A percentile compares a stretch with the other conserved stretches of the same genome.
Evolutionary conservation across 2,797 vertebrate species (phyloP).

Genomic region (Sebastes trivittatus): DNA sequence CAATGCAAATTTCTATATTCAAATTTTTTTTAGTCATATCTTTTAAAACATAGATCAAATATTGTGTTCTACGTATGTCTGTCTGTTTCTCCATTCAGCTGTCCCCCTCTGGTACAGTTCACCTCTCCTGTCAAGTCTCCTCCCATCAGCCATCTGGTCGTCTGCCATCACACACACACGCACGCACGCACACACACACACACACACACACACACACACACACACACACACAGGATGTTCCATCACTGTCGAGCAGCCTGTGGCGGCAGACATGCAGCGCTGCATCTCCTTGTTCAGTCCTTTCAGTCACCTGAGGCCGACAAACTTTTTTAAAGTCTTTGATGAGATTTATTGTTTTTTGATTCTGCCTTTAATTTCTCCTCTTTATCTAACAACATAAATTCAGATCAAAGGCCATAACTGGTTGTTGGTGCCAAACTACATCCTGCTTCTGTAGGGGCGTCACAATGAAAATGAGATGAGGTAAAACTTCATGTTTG

Average conservation of each 20-base stretch:
- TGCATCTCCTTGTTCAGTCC: constrained; percentile 32
- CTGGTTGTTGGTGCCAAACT: no score
- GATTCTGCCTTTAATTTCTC: background rate
- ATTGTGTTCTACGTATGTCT: background rate
- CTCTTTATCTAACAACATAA: background rate
- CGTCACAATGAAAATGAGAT: no score
- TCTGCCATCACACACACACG: background rate
- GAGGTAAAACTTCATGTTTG: no score
- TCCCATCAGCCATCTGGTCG: constrained; percentile 23
- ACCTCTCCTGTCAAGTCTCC: constrained; percentile 42
- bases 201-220: background rate
- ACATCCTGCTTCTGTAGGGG: no score
- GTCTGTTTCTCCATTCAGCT: background rate
- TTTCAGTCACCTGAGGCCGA: constrained; percentile 20
- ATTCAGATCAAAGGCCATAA: no score
- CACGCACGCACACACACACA: background rate
- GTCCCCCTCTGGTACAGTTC: constrained; percentile 1
- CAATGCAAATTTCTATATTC: background rate
- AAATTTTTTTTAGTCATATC: background rate
- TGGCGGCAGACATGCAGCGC: constrained; percentile 18
- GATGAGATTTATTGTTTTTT: background rate
- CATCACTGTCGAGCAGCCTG: constrained; percentile 29
- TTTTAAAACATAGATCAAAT: background rate
- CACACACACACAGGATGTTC: constrained; percentile 1
- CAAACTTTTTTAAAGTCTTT: background rate